phyloP scores from a whole-genome alignment of 2,113 vertebrate genomes.

The Corydoras sp. region DNA sequence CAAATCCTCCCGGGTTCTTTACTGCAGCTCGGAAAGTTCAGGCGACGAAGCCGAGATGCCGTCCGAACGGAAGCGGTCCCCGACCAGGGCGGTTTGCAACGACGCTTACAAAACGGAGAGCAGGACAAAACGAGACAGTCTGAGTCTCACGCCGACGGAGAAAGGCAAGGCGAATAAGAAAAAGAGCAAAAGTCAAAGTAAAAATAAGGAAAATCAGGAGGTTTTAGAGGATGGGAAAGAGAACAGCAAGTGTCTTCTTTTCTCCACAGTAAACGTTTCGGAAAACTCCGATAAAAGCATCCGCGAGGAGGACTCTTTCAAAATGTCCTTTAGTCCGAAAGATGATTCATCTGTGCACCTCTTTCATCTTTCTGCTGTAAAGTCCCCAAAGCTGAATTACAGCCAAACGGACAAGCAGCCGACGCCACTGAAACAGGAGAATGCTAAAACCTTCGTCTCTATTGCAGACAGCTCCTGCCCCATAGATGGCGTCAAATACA shows the following conservation, averaged over 20 bases:
- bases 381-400: slow-evolving; percentile 88
- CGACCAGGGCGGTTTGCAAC: slow-evolving; percentile 70
- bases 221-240: slow-evolving; percentile 83
- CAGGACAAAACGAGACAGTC: slow-evolving; percentile 59
- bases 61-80: slow-evolving; percentile 76
- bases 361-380: slow-evolving; percentile 85
- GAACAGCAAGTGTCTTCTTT: slow-evolving; percentile 79
- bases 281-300: slow-evolving; percentile 79
- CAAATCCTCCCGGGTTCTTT: slow-evolving; percentile 76
- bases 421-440: slow-evolving; percentile 88
- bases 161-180: slow-evolving; percentile 88
- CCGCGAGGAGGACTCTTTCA: slow-evolving; percentile 86
- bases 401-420: slow-evolving; percentile 84
- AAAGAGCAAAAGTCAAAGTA: slow-evolving; percentile 91
- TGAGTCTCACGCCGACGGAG: slow-evolving; percentile 59
- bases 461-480: slow-evolving; percentile 76
- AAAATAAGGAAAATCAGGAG: slow-evolving; percentile 98
- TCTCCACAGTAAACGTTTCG: slow-evolving; percentile 66
- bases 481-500: slow-evolving; percentile 75
- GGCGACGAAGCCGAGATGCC: slow-evolving; percentile 75
- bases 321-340: slow-evolving; percentile 91
- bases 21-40: slow-evolving; percentile 90
- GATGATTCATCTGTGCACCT: slow-evolving; percentile 93
- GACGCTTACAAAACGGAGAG: slow-evolving; percentile 76
- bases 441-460: slow-evolving; percentile 80